These are phyloP conservation scores for Anguilla megastoma DNA, from an alignment of 2,797 vertebrate genomes.

Conservation along the genomic window DNA sequence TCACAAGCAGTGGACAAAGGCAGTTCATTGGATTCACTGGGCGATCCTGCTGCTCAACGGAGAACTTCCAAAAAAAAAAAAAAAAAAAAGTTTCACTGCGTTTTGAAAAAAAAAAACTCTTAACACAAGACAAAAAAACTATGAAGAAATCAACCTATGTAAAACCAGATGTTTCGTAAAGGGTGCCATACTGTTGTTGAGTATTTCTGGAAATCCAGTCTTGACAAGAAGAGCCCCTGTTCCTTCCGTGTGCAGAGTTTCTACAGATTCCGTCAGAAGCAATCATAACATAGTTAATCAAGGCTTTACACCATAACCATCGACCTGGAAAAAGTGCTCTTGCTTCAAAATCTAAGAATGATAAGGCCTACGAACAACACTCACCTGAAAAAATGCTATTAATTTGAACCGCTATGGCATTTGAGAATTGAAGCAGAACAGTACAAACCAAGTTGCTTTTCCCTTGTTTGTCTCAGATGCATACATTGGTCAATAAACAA, in stretches of 20 bases:
- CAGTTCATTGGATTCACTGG: not conserved
- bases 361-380: not conserved
- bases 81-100: not conserved
- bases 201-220: not conserved
- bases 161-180: not conserved
- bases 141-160: not conserved
- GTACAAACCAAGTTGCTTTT: not conserved
- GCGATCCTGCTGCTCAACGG: not conserved
- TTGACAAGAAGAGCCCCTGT: not conserved
- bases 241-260: not conserved
- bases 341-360: not conserved
- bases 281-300: not conserved
- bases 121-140: not conserved
- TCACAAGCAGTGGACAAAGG: not conserved
- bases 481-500: not conserved
- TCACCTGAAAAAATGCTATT: not conserved
- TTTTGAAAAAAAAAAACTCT: not conserved
- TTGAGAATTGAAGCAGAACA: not conserved
- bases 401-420: not conserved
- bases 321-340: not conserved
- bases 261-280: not conserved
- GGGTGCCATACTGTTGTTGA: conserved; percentile 3
- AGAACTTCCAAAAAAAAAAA: not conserved
- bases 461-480: not conserved
- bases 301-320: not conserved